Evolutionary conservation across 1,140 invertebrate species (phyloP), one percentile per base, ranked within the genome.

Genomic region (Ylistrum balloti): DNA sequence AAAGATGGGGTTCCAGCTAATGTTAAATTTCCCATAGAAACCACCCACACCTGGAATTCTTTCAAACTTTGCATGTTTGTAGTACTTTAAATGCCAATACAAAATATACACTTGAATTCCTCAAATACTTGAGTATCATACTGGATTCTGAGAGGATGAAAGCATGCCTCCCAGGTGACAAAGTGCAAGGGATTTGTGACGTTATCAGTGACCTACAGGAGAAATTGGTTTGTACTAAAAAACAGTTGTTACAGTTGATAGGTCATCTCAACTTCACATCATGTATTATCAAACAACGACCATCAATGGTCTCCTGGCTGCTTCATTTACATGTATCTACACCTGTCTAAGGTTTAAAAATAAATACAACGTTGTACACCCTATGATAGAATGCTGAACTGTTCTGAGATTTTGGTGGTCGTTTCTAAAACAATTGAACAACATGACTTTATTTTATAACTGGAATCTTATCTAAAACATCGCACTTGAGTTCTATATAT

Each of bases 221-320:
- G n/a, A 86, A 89, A 38, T 56, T 10, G 33, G 41, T 41, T 20
- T 41, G 20, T 38, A 86, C 74, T 34, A 89, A 35, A 86, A 86
- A 33, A 32, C 35, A 86, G 85, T 34, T 88, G 35, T 33, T 91
- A 0, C 85, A 86, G 15, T 33, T 91, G 22, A 34, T 91, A 88
- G 48, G 88, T 45, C 88, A 89, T 38, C 86, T 89, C 0, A 89
- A 89, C 86, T 89, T 86, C 38, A 85, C 88, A 7, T 34, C 88
- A 17, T 33, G 85, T 9, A 35, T 56, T n/a, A 86, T 89, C 33
- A 20, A 34, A 32, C 33, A 15, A n/a, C 28, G 35, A 41, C 35
- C 17, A 11, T 88, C 89, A 5, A 90, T 41, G 9, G 15, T 38
- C 22, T 38, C 87, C 5, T 88, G n/a, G 11, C 9, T 88, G 34